phyloP scores from a whole-genome alignment of 2,113 vertebrate species.

The Machaerirhynchus nigripectus region DNA sequence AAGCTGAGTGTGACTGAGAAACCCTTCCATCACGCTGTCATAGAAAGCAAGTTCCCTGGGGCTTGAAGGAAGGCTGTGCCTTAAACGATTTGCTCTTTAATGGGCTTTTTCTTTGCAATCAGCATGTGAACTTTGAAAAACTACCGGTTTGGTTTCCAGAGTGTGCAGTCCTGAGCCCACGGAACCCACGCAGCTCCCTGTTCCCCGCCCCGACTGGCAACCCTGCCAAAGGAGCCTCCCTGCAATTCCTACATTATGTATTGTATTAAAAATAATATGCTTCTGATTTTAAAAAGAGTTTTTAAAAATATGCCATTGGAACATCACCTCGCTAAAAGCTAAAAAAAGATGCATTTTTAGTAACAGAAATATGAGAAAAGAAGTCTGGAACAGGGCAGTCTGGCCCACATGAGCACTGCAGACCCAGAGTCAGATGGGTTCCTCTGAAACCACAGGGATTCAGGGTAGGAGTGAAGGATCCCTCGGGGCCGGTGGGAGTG shows the following conservation, averaged over 20 bases:
- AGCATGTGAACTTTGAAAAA: conserved; percentile 57
- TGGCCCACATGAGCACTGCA: rapidly evolving
- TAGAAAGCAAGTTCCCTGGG: conserved; percentile 58
- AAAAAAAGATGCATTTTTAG: background rate
- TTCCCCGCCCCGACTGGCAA: background rate
- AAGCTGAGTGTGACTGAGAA: conserved; percentile 59
- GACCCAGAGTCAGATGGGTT: rapidly evolving
- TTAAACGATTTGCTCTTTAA: conserved; percentile 66
- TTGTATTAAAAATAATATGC: conserved; percentile 40
- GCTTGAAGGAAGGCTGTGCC: conserved; percentile 57
- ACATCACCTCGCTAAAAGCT: background rate
- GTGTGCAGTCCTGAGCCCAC: background rate
- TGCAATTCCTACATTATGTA: background rate
- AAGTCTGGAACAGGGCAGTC: background rate
- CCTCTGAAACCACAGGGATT: background rate
- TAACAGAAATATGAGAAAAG: background rate
- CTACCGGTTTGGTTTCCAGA: background rate
- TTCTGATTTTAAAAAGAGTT: conserved; percentile 34
- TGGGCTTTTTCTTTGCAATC: conserved; percentile 65
- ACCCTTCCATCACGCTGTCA: conserved; percentile 62
- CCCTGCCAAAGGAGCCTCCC: background rate
- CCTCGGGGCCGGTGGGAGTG: too few relatives aligned
- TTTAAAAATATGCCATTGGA: background rate
- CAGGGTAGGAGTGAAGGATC: background rate
- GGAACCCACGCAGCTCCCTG: background rate